Base-by-base conservation (phyloP, 2,797 vertebrate species). In the Pseudomugil tenellus region DNA sequence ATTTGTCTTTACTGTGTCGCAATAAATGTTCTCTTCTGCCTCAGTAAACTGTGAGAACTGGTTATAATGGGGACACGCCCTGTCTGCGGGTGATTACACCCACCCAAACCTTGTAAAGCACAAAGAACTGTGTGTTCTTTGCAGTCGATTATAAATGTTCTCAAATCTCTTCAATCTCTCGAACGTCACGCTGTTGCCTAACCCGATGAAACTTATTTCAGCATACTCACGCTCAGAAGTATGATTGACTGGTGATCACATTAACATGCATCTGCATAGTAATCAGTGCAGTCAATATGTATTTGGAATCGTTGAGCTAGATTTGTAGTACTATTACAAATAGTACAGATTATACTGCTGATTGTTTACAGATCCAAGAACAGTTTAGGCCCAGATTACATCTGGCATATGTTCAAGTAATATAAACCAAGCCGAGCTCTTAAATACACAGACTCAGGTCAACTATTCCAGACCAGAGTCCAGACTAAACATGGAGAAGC, bases 21-120 rank as follows among this genome's bases (percentile, higher is more conserved):
- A 67, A 35, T 25, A 59, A n/a, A 35, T 17, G 4, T 6, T n/a
- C 5, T 62, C 8, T 26, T 60, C 58, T 72, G 2, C 61, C 58
- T 63, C 1, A 66, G 58, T 51, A 72, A 61, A 67, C 49, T 2
- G 0, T 21, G 6, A 55, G n/a, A n/a, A 56, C 10, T 32, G 41
- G 0, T 55, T 16, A 67, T 63, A 70, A 17, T 26, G 0, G 9
- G 46, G 16, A 63, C 79, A 83, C 87, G 80, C 87, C 83, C 74
- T 58, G 56, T 49, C 60, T 70, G 58, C 16, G 54, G 35, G 11
- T 48, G 43, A 12, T 58, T 49, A 58, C 70, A 72, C 61, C 46
- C 60, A 63, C n/a, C 7, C 23, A 35, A 70, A 41, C 51, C 55
- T 26, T 39, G 1, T 11, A 21, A 7, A 13, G 7, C 4, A 19